Conservation (phyloP, 2,888 invertebrate genomes). For the Serrognathus titanus region DNA sequence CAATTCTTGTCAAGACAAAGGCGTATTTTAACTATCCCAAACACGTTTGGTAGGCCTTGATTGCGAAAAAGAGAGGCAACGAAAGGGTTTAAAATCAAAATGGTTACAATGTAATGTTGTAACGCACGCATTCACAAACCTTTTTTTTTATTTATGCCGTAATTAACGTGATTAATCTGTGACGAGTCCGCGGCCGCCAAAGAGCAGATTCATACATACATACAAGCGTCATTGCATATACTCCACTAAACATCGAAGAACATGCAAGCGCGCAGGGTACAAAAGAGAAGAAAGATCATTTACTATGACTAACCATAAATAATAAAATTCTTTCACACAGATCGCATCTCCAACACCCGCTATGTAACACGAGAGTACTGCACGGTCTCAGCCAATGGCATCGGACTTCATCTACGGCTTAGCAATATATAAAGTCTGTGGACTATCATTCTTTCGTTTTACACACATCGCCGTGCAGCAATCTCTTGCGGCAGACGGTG, state of each 20-base stretch:
- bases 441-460: constrained; percentile 16
- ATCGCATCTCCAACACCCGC: constrained; percentile 36
- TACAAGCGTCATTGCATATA: not conserved
- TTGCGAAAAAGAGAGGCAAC: too few relatives aligned
- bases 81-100: too few relatives aligned
- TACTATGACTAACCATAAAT: constrained; percentile 35
- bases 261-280: constrained; percentile 1
- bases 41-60: too few relatives aligned
- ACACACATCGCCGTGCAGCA: constrained; percentile 7
- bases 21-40: too few relatives aligned
- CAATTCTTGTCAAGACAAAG: too few relatives aligned
- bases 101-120: too few relatives aligned
- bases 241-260: constrained; percentile 6
- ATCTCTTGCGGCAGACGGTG: constrained; percentile 14
- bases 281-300: constrained; percentile 28
- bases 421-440: constrained; percentile 20
- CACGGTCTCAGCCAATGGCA: constrained; percentile 32
- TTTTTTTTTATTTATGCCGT: not conserved
- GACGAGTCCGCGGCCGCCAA: not conserved
- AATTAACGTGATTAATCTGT: not conserved
- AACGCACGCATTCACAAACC: not conserved
- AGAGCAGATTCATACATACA: not conserved
- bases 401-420: constrained; percentile 23
- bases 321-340: constrained; percentile 36
- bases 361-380: constrained; percentile 35